Base-by-base conservation (phyloP, 2,113 vertebrate genomes). In the Anthoscopus minutus region DNA sequence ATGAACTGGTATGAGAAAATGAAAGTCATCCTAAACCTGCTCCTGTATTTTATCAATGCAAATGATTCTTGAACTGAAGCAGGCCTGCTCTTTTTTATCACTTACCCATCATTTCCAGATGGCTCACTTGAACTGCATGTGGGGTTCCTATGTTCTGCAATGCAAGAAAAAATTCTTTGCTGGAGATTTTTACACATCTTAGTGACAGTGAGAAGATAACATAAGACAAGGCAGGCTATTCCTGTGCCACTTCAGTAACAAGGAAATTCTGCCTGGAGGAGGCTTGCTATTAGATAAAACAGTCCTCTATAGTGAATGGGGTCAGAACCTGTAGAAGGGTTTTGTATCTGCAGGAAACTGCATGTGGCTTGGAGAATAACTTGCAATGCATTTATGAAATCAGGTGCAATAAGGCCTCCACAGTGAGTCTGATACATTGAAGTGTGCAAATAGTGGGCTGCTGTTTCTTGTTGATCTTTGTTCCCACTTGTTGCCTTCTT, bases 171-270 rank as follows among this genome's bases (percentile, higher is more conserved):
- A 76, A 31, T 69, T 80, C 57, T 70, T 71, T 84, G 72, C 51
- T 89, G 23, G n/a, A 82, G 48, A 57, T 81, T 93, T 95, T 92
- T 93, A 30, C 25, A 71, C 73, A 53, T 91, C 60, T 88, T 64
- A 20, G 44, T 89, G 73, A 69, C 86, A 91, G 89, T 85, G 93
- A 85, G 91, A 94, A 92, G 72, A 88, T 88, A 96, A 78, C 72
- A n/a, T 67, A 83, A 90, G 73, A 77, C 33, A 53, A 86, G 78
- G 45, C 78, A 81, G 73, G 37, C 61, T 92, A 66, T 93, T 94
- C 65, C 73, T 13, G 3, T 94, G 66, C 70, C 71, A 47, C 67
- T 92, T 95, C 51, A 83, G 71, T 93, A 86, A 81, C 71, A 73
- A 71, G 76, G 64, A 58, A 93, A 83, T 92, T 96, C 88, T 94